Evolutionary conservation across 2,113 vertebrate genomes (phyloP), one percentile per base, ranked within the genome.

Genomic region (Porphyrio hochstetteri): DNA sequence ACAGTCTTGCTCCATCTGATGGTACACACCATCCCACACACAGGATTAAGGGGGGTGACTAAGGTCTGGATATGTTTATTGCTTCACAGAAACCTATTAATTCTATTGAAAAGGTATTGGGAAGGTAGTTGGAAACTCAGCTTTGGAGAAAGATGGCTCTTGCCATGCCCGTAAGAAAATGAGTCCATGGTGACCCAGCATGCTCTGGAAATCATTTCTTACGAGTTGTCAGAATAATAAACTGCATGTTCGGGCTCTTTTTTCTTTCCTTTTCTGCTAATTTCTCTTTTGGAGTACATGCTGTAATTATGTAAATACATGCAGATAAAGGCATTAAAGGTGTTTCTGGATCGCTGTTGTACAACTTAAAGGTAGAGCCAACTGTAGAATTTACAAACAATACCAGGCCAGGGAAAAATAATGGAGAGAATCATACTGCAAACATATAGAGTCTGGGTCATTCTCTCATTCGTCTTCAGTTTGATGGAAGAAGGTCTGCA

Each of bases 401-500:
- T 95, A 90, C 11, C 72, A 69, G 35, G 11, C 52, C 70, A 95
- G 70, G n/a, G 33, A 65, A 87, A 23, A 95, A 81, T 89, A 95
- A 97, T 23, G 46, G 79, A 97, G 81, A 95, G n/a, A 40, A 92
- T 76, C 88, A 95, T 96, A 92, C 14, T 67, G 81, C 91, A 97
- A 78, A 96, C 76, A 61, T 93, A 88, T 75, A 82, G 67, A 86
- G n/a, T 60, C 77, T 92, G 14, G 9, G 81, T 86, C 55, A 68
- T 94, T 93, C 82, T 44, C 74, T 93, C 95, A 94, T 97, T 97
- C 84, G 20, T 96, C 95, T 96, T 95, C 79, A 89, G 48, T 75
- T 40, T 95, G 92, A 96, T 93, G 74, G 85, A 95, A 96, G 95
- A 96, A 96, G 91, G 86, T 93, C 93, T 96, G 42, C 79, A 79